Percentiles rank a stretch among this genome's conserved stretches.
Evolutionary conservation across 2,113 vertebrate species (phyloP).

Genomic region (Sinocyclocheilus anophthalmus): DNA sequence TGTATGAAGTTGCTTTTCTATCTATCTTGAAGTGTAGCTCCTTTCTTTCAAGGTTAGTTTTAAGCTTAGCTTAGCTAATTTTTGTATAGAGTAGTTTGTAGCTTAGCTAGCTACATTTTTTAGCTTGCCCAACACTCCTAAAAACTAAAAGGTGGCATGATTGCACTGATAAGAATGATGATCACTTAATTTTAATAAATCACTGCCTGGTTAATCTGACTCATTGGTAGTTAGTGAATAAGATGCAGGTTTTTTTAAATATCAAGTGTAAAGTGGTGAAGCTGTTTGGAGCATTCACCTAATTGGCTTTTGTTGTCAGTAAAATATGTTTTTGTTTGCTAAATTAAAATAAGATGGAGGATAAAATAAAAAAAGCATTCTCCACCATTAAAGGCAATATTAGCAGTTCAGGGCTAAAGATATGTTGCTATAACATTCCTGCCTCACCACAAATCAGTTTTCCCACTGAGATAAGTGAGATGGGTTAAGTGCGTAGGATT

Average conservation of each 20-base stretch:
- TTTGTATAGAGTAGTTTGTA: neutral
- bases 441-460: conserved; percentile 4
- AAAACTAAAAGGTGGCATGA: neutral
- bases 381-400: neutral
- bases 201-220: neutral
- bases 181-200: neutral
- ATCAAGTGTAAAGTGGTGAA: neutral
- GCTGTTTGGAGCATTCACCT: neutral
- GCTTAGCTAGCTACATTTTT: neutral
- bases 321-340: neutral
- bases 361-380: too few species aligned
- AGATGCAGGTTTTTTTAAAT: neutral
- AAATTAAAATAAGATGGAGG: neutral
- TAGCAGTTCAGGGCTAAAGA: neutral
- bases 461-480: conserved; percentile 22
- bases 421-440: conserved; percentile 1
- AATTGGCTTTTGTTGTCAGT: neutral
- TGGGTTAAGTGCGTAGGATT: conserved; percentile 20
- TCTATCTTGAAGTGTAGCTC: neutral
- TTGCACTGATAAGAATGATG: neutral
- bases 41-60: neutral
- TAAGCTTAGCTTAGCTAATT: neutral
- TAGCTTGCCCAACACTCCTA: neutral
- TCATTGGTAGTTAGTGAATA: neutral
- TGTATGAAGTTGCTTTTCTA: neutral